Conservation (phyloP, 1,140 invertebrate species). For the Drosophila lacertosa region DNA sequence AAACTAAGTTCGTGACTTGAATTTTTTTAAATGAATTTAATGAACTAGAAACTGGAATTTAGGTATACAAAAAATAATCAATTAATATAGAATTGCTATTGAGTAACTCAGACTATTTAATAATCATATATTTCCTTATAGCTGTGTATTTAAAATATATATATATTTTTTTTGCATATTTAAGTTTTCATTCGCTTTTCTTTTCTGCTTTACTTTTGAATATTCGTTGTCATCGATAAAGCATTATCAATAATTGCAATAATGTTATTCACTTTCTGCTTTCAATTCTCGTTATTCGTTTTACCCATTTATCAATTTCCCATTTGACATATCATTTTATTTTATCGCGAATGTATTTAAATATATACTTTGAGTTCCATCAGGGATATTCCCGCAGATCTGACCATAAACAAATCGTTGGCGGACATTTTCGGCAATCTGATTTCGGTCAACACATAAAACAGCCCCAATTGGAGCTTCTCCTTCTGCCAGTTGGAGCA, state of each 20-base stretch:
- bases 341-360: too few species aligned
- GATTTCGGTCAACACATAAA: slow-evolving; percentile 7
- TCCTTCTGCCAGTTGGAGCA: neutral
- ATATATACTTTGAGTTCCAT: neutral
- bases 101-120: too few species aligned
- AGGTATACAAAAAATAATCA: neutral
- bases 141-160: too few species aligned
- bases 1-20: slow-evolving; percentile 25
- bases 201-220: too few species aligned
- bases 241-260: neutral
- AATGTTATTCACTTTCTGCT: neutral
- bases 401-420: neutral
- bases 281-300: neutral
- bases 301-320: neutral
- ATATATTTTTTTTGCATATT: neutral
- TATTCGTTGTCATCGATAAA: too few species aligned
- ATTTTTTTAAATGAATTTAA: neutral
- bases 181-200: too few species aligned
- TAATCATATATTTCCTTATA: too few species aligned
- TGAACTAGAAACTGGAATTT: neutral
- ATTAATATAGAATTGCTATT: too few species aligned
- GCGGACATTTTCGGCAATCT: neutral
- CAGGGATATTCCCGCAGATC: neutral
- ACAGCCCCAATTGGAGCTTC: too few species aligned
- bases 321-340: slow-evolving; percentile 2